Base-by-base conservation (phyloP, 1,140 invertebrate species). In the Atta cephalotes region DNA sequence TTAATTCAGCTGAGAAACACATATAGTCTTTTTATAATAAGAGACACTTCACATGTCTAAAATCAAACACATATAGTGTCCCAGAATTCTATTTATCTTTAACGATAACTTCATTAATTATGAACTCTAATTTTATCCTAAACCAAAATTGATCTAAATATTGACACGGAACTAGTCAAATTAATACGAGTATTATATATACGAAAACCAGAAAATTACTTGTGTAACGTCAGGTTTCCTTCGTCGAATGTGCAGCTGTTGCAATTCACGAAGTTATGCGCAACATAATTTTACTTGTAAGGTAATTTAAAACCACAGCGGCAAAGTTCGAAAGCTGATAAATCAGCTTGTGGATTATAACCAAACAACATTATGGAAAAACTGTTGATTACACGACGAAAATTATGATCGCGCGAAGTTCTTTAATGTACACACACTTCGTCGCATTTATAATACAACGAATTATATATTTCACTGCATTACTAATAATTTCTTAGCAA, bases 181-280 rank as follows among this genome's bases (percentile, higher is more conserved):
- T 80, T 68, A 58, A 12, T 45, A 58, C 31, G n/a, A 45, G 21
- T 10, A 21, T 81, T 71, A 71, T 6, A 71, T 71, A 71, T 6
- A 60, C 16, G 5, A 6, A 28, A 10, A 71, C 3, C 9, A n/a
- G n/a, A 58, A 5, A 68, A 80, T 49, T 35, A 51, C 3, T 0
- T 10, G 35, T 71, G 16, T 31, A 31, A 49, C 39, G 5, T 49
- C 5, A 7, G 28, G 6, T 28, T 56, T 81, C 21, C 31, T 16
- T 81, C 16, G 25, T 71, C 51, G 53, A 66, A 45, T 58, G 51
- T 45, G 53, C 35, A 45, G 49, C n/a, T 14, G 31, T 71, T 71
- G 63, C 65, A 71, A 81, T 81, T 81, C 45, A 56, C 45, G 1
- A 80, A 56, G 77, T 80, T 81, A 71, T 5, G 65, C 28, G 78